Evolutionary conservation across 1,140 invertebrate genomes (phyloP), one percentile per base, ranked within the genome.

Genomic region (Papilio glaucus): DNA sequence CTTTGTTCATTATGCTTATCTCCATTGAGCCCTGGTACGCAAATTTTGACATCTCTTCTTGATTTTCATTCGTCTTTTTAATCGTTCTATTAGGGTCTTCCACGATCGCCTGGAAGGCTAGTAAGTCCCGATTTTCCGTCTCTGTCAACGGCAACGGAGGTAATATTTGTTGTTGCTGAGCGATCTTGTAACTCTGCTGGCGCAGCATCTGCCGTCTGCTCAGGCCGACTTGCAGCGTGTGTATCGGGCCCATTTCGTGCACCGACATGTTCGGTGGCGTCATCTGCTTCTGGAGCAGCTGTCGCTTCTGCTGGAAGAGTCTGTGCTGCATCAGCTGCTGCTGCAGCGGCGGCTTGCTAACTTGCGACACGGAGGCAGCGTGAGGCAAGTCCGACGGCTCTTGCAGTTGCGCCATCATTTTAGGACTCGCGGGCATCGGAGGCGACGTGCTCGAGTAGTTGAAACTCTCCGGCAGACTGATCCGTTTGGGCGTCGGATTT

Each of bases 261-360:
- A 75, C 74, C 45, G 78, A 82, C 73, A 92, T 42, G 80, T 87
- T 83, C 74, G 67, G 91, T 90, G 96, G 94, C 0, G 96, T 96
- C 76, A 95, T 95, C 83, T 97, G 96, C 87, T 97, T 97, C 85
- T 97, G 96, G 42, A 97, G 94, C 33, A 96, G 94, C 85, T 97
- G 96, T 4, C 97, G 93, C 85, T 97, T 97, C 77, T 97, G 96
- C 86, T 97, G 96, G 57, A 96, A 93, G 72, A 97, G 86, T 49
- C 96, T 93, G 78, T 97, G 96, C 78, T 97, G 96, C 92, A 97
- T 95, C 18, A 97, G 87, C 76, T 97, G 96, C 81, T 97, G 96
- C 81, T 97, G 96, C 24, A 97, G 85, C 2, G 95, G 95, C 53
- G 94, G 94, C 79, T 95, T 95, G 71, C 83, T 90, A 18, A 83